Evolutionary conservation across 2,797 vertebrate species (phyloP), one percentile per base, ranked within the genome.

Genomic region (Amazona finschi): DNA sequence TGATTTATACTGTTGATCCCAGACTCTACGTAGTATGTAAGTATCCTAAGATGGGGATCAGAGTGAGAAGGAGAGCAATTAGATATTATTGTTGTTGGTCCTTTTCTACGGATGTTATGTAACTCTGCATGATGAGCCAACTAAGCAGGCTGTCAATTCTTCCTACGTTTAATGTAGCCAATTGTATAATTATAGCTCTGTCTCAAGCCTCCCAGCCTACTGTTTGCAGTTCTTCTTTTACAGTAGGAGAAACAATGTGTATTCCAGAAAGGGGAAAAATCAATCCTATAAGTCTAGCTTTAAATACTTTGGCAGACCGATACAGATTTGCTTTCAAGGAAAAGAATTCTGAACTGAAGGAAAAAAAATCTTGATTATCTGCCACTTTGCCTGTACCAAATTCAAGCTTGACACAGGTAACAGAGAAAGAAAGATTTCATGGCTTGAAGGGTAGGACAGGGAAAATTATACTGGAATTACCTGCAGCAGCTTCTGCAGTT

Each of bases 81-180:
- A 96, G 95, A 91, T 94, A 94, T 91, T 94, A 93, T 91, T 95
- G 84, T 93, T 94, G 85, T 94, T 95, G 85, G 80, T 86, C 66
- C 44, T 95, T 88, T 77, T 73, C 74, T 94, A 9, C 1, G 0
- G 39, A 50, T 82, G 60, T 96, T 95, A 90, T 53, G 66, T 94
- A 96, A 94, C 60, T 27, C 64, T 71, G 33, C 46, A 18, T 15
- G 67, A 73, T 87, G 87, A 91, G 94, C 95, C 94, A 94, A 52
- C 70, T 76, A 65, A 91, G 65, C 55, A 88, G 80, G 67, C 87
- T 91, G 92, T 95, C 95, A 94, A 88, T 97, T 95, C 95, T 93
- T 81, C 57, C 67, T 76, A 24, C 2, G 6, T 94, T 88, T 96
- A 90, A 85, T 79, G 91, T 90, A 3, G 1, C 76, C 91, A 93